Evolutionary conservation across 2,113 vertebrate genomes (phyloP), one percentile per base, ranked within the genome.

Genomic region (Murina feae): DNA sequence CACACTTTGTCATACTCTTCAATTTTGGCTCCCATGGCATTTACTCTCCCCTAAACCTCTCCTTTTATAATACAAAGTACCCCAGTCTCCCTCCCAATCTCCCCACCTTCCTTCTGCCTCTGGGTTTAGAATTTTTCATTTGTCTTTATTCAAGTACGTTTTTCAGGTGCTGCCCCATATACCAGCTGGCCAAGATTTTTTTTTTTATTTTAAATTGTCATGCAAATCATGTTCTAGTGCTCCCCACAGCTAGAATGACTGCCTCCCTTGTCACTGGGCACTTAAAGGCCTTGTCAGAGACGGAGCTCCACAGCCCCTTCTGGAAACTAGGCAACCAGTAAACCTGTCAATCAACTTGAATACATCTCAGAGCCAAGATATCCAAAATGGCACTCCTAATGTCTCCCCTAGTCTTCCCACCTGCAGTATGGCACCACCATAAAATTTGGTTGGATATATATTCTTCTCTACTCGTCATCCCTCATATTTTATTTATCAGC

Each of bases 131-230:
- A 85, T 7, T 66, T 95, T 94, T 74, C 49, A 83, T 79, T 89
- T 37, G 75, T 78, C 69, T 82, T 91, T 78, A 79, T 10, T 89
- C 35, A 91, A 78, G 65, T 91, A 39, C n/a, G 80, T 92, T 79
- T 37, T 63, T 71, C 60, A 82, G 42, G 17, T 90, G 47, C 74
- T 95, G 47, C 55, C 53, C 68, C 92, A 37, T 49, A 20, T 65
- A 84, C 68, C 47, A 68, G 30, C 80, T 65, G 58, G 63, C 63
- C 75, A 87, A 90, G 66, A 78, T 35, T 39, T 35, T 35, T 53
- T 53, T 79, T 55, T 11, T 13, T 72, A n/a, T 90, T 91, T 79
- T 65, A 92, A 90, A 88, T 35, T 71, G 74, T 25, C 60, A 23
- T 58, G 63, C 86, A 79, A 96, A 86, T 93, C 4, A 42, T 86